These are phyloP conservation scores for Meiosimyza platycephala DNA, from an alignment of 2,888 invertebrate species.

Conservation along the genomic window DNA sequence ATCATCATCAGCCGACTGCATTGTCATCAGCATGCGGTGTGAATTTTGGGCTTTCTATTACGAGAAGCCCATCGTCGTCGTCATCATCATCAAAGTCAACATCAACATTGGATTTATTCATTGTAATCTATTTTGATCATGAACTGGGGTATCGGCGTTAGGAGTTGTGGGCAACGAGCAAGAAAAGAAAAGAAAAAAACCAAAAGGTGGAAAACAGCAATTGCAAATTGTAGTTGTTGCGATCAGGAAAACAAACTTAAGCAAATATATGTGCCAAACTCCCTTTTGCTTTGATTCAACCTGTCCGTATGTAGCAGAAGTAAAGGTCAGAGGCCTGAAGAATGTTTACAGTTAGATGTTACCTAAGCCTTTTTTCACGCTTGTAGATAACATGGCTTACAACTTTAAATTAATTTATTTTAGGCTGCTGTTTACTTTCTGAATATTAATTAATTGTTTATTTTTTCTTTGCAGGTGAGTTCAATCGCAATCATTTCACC, in stretches of 20 bases:
- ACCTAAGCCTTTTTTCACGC: no score
- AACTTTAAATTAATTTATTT: no score
- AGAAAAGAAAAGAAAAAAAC: no score
- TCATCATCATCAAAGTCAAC: neutral
- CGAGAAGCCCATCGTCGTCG: conserved; percentile 5
- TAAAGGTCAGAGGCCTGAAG: no score
- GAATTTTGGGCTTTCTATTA: conserved; percentile 13
- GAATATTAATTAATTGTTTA: conserved; percentile 20
- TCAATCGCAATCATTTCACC: no score
- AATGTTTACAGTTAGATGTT: no score
- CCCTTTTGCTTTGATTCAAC: neutral
- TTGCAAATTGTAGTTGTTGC: no score
- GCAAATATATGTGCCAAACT: conserved; percentile 2
- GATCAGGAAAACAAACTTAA: no score
- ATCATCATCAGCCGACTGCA: neutral
- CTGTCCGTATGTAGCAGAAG: no score
- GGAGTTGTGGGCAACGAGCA: conserved; percentile 13
- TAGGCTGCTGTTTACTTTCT: no score
- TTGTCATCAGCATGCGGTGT: conserved; percentile 23
- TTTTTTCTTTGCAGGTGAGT: conserved; percentile 50
- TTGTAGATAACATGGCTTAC: no score
- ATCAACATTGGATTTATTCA: conserved; percentile 30
- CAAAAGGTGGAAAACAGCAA: neutral
- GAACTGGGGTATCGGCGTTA: conserved; percentile 47
- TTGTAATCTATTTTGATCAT: conserved; percentile 32